Evolutionary conservation across 2,113 vertebrate species (phyloP).

Genomic region (Mustela nigripes): DNA sequence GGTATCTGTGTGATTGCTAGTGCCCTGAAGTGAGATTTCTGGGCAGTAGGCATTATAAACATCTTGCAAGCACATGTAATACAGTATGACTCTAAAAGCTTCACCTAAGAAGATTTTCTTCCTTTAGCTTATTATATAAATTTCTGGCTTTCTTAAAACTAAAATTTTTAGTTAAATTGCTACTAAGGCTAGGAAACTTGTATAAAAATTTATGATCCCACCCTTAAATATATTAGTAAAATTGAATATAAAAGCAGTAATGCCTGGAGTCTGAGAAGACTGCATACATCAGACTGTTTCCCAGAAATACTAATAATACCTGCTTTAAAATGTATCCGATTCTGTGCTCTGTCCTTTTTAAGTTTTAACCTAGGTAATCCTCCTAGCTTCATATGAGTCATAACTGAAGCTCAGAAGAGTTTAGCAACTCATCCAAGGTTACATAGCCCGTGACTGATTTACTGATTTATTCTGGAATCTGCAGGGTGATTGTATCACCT

Average conservation of each 20-base stretch:
- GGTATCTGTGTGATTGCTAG: background rate
- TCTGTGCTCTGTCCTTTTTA: background rate
- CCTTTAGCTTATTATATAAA: background rate
- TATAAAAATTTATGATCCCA: background rate
- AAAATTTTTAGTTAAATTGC: constrained; percentile 25
- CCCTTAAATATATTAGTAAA: background rate
- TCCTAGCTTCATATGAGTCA: background rate
- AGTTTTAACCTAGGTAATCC: background rate
- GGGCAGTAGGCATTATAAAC: background rate
- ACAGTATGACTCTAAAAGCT: background rate
- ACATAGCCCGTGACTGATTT: background rate
- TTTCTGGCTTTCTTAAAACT: constrained; percentile 15
- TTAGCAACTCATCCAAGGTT: background rate
- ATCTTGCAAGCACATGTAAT: background rate
- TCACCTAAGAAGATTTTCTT: background rate
- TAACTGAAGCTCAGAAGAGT: background rate
- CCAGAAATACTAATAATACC: background rate
- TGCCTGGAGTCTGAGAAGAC: background rate
- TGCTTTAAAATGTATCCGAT: background rate
- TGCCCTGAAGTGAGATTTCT: constrained; percentile 20
- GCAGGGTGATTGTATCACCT: background rate
- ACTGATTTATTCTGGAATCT: background rate
- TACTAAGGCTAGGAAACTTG: background rate
- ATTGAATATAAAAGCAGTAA: background rate
- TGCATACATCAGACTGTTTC: background rate